Percentiles rank a stretch among this genome's conserved stretches.
Evolutionary conservation across 2,888 invertebrate genomes (phyloP).

Genomic region (Schrankia costaestrigalis): DNA sequence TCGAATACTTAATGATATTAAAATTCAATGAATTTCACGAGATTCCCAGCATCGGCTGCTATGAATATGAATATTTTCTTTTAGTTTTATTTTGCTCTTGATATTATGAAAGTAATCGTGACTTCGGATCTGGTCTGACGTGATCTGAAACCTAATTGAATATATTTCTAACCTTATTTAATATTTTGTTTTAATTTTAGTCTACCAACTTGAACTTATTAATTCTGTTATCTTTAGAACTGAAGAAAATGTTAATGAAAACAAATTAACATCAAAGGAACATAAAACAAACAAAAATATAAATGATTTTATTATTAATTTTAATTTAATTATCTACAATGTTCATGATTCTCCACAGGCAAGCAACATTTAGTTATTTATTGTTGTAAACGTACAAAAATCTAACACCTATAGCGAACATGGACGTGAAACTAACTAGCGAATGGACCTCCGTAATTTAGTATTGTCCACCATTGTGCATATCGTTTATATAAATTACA

Average conservation of each 20-base stretch:
- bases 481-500: slow-evolving; percentile 45
- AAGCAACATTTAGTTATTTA: slow-evolving; percentile 47
- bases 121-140: slow-evolving; percentile 12
- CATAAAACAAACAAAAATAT: too few relatives aligned
- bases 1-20: neutral
- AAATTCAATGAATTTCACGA: slow-evolving; percentile 3
- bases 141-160: slow-evolving; percentile 18
- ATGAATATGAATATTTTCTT: slow-evolving; percentile 17
- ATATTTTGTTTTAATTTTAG: too few relatives aligned
- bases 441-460: slow-evolving; percentile 73
- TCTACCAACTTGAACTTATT: too few relatives aligned
- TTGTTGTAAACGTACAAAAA: slow-evolving; percentile 60
- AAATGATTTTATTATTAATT: too few relatives aligned
- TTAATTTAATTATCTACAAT: too few relatives aligned
- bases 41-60: slow-evolving; percentile 1
- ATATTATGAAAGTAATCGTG: slow-evolving; percentile 16
- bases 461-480: slow-evolving; percentile 79
- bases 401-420: slow-evolving; percentile 59
- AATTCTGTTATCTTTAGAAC: too few relatives aligned
- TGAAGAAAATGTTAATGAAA: too few relatives aligned
- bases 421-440: slow-evolving; percentile 68
- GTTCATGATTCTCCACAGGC: slow-evolving; percentile 20
- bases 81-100: slow-evolving; percentile 22
- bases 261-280: too few relatives aligned
- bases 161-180: too few relatives aligned